A percentile compares a stretch with the other conserved stretches of the same genome.
These are phyloP conservation scores for Larimichthys polyactis DNA, from an alignment of 2,113 vertebrate species.

Conservation along the genomic window DNA sequence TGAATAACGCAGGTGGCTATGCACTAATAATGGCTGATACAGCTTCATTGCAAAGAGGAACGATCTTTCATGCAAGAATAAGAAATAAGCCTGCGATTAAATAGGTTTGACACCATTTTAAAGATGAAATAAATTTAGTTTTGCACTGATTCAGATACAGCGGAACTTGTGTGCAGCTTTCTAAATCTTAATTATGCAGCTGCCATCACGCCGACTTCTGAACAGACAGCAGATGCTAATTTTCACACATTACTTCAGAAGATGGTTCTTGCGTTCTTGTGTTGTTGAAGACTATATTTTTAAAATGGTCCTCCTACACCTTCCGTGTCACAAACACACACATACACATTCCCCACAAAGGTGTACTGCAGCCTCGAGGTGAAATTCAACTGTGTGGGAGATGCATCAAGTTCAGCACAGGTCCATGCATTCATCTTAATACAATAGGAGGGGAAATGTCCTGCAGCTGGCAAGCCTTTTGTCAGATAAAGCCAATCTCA, in stretches of 20 bases:
- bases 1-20: neutral
- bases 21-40: neutral
- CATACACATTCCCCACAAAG: neutral
- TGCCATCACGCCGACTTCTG: neutral
- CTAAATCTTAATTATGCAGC: neutral
- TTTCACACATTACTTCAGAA: conserved; percentile 11
- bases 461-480: neutral
- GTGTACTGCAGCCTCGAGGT: neutral
- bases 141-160: neutral
- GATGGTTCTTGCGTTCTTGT: neutral
- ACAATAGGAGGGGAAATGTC: neutral
- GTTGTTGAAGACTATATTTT: neutral
- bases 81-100: neutral
- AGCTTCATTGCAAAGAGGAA: neutral
- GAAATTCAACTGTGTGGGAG: neutral
- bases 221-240: conserved; percentile 7
- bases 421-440: neutral
- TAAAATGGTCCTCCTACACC: neutral
- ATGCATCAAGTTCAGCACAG: neutral
- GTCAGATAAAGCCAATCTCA: conserved; percentile 40
- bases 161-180: neutral
- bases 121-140: neutral
- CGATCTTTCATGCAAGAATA: neutral
- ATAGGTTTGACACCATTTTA: neutral
- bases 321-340: neutral